phyloP scores from a whole-genome alignment of 2,888 invertebrate species.

The Scotopteryx bipunctaria region DNA sequence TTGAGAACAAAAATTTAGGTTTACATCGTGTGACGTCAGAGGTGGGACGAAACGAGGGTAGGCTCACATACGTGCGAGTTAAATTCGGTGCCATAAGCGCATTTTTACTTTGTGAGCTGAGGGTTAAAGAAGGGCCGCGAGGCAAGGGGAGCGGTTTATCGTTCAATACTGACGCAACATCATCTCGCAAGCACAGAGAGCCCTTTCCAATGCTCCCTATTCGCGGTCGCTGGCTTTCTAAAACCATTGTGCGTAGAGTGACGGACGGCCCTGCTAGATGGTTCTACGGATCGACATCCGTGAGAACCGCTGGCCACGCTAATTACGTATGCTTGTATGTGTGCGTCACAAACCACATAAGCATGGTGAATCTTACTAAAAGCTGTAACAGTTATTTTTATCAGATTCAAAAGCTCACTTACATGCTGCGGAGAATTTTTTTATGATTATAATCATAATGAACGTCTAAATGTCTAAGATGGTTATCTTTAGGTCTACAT shows the following conservation, averaged over 20 bases:
- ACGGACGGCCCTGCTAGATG: slow-evolving; percentile 52
- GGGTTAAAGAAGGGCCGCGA: slow-evolving; percentile 45
- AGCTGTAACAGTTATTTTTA: slow-evolving; percentile 25
- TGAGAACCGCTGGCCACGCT: slow-evolving; percentile 63
- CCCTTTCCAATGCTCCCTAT: slow-evolving; percentile 78
- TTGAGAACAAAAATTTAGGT: slow-evolving; percentile 67
- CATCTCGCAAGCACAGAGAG: slow-evolving; percentile 68
- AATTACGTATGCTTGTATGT: slow-evolving; percentile 54
- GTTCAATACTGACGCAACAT: slow-evolving; percentile 73
- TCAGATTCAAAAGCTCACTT: slow-evolving; percentile 12
- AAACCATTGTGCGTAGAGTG: slow-evolving; percentile 73
- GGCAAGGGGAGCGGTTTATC: slow-evolving; percentile 49
- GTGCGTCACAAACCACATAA: slow-evolving; percentile 32
- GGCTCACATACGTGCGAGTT: slow-evolving; percentile 54
- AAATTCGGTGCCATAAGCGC: slow-evolving; percentile 50
- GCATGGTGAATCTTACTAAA: slow-evolving; percentile 20
- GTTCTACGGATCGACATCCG: slow-evolving; percentile 69
- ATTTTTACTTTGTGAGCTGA: slow-evolving; percentile 41
- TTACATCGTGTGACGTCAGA: slow-evolving; percentile 57
- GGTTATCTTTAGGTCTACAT: slow-evolving; percentile 8
- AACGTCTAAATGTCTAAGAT: slow-evolving; percentile 4
- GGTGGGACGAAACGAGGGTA: slow-evolving; percentile 66
- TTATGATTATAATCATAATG: slow-evolving; percentile 8
- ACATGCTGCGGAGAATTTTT: slow-evolving; percentile 2
- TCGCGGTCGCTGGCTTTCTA: slow-evolving; percentile 80